Evolutionary conservation across 2,113 vertebrate genomes (phyloP).

Genomic region (Perca flavescens): DNA sequence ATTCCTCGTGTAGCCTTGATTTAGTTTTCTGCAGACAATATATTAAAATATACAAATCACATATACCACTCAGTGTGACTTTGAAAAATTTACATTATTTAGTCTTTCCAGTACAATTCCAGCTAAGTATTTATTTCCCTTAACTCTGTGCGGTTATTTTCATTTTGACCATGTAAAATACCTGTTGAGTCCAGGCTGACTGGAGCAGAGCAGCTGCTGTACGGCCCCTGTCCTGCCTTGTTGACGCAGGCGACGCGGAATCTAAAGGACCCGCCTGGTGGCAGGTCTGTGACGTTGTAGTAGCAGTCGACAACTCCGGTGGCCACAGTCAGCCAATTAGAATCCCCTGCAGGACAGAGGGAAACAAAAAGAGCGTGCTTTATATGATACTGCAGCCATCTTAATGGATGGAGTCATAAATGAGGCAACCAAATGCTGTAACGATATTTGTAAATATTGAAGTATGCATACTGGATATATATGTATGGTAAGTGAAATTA

Average conservation of each 20-base stretch:
- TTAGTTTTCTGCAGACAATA: too few species aligned
- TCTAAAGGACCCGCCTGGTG: constrained; percentile 72
- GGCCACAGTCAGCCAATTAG: constrained; percentile 87
- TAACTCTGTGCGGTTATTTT: not conserved
- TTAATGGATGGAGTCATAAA: not conserved
- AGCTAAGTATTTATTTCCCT: not conserved
- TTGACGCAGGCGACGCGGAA: constrained; percentile 94
- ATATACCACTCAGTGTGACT: too few species aligned
- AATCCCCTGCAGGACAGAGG: constrained; percentile 83
- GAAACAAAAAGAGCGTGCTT: not conserved
- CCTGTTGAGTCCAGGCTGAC: constrained; percentile 85
- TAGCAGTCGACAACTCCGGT: constrained; percentile 91
- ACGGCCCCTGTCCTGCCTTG: constrained; percentile 93
- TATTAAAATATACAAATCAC: too few species aligned
- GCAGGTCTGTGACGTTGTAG: constrained; percentile 92
- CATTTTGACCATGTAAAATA: constrained; percentile 48
- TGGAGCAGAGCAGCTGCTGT: constrained; percentile 88
- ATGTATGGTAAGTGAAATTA: not conserved
- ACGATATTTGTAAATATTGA: not conserved
- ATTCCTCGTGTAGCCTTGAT: too few species aligned
- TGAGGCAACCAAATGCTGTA: not conserved
- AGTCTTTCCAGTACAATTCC: not conserved
- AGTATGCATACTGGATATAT: not conserved
- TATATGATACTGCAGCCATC: not conserved
- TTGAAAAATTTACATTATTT: too few species aligned